Base-by-base conservation (phyloP, 2,113 vertebrate genomes). In the Seriola dumerili region DNA sequence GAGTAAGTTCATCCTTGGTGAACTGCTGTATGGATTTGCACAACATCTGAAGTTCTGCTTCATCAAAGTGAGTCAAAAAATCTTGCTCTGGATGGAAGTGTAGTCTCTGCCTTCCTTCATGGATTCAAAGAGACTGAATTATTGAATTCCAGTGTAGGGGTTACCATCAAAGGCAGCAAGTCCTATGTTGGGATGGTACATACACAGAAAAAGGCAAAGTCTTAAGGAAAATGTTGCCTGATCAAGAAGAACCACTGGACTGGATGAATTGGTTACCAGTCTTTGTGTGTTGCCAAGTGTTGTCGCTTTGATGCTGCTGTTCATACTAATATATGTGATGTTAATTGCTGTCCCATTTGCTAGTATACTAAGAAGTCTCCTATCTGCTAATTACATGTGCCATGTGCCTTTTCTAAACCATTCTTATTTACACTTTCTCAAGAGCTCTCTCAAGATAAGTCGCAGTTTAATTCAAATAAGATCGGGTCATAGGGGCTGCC, bases 81-180 rank as follows among this genome's bases (percentile, higher is more conserved):
- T 38, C 17, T 61, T 72, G 57, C 55, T 65, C 29, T 70, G 63
- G 52, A 71, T n/a, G n/a, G n/a, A 68, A 83, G 57, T 21, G 52
- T 19, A 25, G 36, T 50, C 21, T 84, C 59, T 76, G 84, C 19
- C 42, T 67, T 88, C 59, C 40, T 54, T 85, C 63, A 77, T 46
- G 29, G 68, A 86, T 81, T 84, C 50, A 86, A 61, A 86, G 36
- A 64, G 54, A 83, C 69, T 84, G 46, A 78, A 89, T 90, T 84
- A 86, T 78, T 89, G 23, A 78, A 83, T 72, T 48, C 46, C 58
- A 62, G n/a, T 42, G 72, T 75, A 55, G 67, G 79, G 78, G 68
- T 85, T 78, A 86, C 59, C 72, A 81, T 92, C 76, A 90, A 80
- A 88, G 72, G 40, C 62, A 70, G 54, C 4, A 16, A 61, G 67